Percentiles rank a stretch among this genome's conserved stretches.
Conservation (phyloP, 2,113 vertebrate species). For the Strix aluco region DNA sequence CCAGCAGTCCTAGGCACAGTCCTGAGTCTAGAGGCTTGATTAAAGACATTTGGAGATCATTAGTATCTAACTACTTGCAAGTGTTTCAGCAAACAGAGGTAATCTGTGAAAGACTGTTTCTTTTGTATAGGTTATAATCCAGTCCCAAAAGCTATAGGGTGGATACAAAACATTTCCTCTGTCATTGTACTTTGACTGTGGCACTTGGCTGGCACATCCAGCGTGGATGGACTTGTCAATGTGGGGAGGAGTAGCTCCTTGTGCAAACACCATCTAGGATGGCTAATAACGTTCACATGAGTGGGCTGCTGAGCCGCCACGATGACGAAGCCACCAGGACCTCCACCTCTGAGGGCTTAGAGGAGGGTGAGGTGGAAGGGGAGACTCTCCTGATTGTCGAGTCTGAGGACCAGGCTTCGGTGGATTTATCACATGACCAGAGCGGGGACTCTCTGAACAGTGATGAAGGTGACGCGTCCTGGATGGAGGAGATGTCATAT, state of each 20-base stretch:
- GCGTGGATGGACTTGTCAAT: neutral
- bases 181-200: neutral
- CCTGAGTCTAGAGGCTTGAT: neutral
- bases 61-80: neutral
- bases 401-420: conserved; percentile 93
- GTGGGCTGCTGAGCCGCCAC: conserved; percentile 71
- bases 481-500: conserved; percentile 93
- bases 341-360: conserved; percentile 90
- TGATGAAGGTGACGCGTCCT: conserved; percentile 86
- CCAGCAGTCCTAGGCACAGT: conserved; percentile 48
- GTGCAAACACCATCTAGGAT: conserved; percentile 60
- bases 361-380: conserved; percentile 96
- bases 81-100: neutral
- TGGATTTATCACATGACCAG: conserved; percentile 95
- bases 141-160: neutral
- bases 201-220: neutral
- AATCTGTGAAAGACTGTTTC: neutral
- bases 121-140: neutral
- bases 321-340: conserved; percentile 89
- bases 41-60: neutral
- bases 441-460: conserved; percentile 96
- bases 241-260: neutral
- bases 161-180: neutral
- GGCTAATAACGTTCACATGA: conserved; percentile 84
- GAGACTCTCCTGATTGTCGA: conserved; percentile 95